Conservation (phyloP, 2,113 vertebrate species). For the Rhinoptilus africanus region DNA sequence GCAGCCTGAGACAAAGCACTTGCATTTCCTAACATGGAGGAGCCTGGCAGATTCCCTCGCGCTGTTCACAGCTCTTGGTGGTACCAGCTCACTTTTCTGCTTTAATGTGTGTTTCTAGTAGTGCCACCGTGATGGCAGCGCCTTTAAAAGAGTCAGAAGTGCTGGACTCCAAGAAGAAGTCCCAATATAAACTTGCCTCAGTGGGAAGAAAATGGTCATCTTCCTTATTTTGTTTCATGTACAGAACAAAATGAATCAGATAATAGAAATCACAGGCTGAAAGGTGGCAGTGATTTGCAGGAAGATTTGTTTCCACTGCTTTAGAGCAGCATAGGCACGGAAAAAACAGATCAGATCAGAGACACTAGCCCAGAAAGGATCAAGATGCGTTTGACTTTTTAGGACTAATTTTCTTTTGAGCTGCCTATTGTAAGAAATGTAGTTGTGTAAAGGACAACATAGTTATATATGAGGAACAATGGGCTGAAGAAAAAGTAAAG, state of each 20-base stretch:
- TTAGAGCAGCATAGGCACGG: not conserved
- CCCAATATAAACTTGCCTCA: not conserved
- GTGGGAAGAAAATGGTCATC: not conserved
- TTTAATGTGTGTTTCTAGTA: not conserved
- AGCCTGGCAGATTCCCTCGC: not conserved
- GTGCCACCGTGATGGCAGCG: not conserved
- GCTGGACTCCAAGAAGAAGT: not conserved
- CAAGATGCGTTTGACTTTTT: not conserved
- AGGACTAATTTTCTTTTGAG: slow-evolving; percentile 1
- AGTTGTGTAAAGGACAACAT: not conserved
- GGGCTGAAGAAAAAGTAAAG: not conserved
- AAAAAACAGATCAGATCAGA: not conserved
- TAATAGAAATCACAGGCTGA: slow-evolving; percentile 7
- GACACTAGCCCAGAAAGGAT: not conserved
- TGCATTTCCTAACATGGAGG: not conserved
- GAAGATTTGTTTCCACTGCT: slow-evolving; percentile 5
- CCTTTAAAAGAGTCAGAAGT: not conserved
- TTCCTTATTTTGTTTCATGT: not conserved
- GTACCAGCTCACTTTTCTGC: not conserved
- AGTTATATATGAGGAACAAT: not conserved
- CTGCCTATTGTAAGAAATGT: not conserved
- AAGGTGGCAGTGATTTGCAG: not conserved
- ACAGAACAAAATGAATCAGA: slow-evolving; percentile 1
- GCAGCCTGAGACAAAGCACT: slow-evolving; percentile 28
- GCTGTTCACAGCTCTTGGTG: not conserved